Conservation (phyloP, 2,888 invertebrate genomes). For the Temnothorax unifasciatus region DNA sequence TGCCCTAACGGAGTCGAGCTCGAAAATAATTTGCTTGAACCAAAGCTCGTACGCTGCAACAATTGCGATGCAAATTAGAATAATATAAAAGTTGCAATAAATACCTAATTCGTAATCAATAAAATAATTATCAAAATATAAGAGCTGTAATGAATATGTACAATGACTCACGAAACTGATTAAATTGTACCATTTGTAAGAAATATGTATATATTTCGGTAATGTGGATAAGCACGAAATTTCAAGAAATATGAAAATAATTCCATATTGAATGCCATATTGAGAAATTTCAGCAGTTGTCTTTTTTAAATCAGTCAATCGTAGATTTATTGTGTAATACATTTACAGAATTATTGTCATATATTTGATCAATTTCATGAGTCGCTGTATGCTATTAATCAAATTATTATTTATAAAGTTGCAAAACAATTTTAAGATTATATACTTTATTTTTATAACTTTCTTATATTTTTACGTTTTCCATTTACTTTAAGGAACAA, state of each 20-base stretch:
- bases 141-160: neutral
- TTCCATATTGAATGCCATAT: neutral
- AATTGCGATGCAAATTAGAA: neutral
- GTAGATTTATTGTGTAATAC: neutral
- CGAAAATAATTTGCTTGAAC: constrained; percentile 99
- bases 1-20: constrained; percentile 96
- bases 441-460: neutral
- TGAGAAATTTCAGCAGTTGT: neutral
- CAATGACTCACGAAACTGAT: neutral
- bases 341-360: neutral
- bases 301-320: neutral
- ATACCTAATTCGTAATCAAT: neutral
- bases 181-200: neutral
- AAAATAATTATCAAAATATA: neutral
- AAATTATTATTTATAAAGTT: neutral
- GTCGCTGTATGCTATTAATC: neutral
- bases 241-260: too few species aligned
- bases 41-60: constrained; percentile 97
- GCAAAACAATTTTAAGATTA: neutral
- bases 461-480: too few species aligned
- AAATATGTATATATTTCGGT: too few species aligned
- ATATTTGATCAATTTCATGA: neutral
- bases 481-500: neutral
- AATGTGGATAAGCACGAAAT: too few species aligned
- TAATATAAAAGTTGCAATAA: neutral